Conservation (phyloP, 1,140 invertebrate genomes). For the Neotoxoptera formosana region DNA sequence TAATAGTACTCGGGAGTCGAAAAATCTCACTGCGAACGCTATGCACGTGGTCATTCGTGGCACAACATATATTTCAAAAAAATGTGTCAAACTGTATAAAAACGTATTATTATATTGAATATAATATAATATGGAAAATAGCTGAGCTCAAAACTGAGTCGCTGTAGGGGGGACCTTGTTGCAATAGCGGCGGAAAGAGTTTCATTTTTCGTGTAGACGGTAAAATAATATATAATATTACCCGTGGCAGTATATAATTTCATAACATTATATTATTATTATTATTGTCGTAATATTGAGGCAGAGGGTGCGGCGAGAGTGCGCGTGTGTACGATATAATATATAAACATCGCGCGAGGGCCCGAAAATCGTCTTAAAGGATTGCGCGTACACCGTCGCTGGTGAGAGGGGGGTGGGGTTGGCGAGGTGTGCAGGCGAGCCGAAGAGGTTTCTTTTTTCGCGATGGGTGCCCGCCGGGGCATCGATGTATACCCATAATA, state of each 20-base stretch:
- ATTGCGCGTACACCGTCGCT: neutral
- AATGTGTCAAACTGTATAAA: no score
- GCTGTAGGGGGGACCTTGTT: neutral
- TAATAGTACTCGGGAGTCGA: neutral
- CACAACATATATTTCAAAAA: no score
- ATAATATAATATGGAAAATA: no score
- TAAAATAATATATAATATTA: neutral
- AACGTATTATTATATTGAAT: no score
- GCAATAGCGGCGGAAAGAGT: neutral
- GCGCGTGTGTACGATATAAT: neutral
- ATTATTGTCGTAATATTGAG: neutral
- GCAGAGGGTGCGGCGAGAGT: neutral
- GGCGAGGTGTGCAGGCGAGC: neutral
- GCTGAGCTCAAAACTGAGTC: no score
- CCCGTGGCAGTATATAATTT: neutral
- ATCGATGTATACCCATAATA: no score
- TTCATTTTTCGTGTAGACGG: neutral
- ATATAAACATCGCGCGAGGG: neutral
- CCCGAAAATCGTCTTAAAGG: constrained; percentile 15
- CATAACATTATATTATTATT: neutral
- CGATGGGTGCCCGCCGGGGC: neutral
- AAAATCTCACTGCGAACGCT: neutral
- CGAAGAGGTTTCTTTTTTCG: constrained; percentile 18
- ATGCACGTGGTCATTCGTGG: neutral
- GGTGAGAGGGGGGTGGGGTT: neutral